Percentiles rank a stretch among this genome's conserved stretches.
These are phyloP conservation scores for Nezara viridula DNA, from an alignment of 2,888 invertebrate genomes.

Conservation along the genomic window DNA sequence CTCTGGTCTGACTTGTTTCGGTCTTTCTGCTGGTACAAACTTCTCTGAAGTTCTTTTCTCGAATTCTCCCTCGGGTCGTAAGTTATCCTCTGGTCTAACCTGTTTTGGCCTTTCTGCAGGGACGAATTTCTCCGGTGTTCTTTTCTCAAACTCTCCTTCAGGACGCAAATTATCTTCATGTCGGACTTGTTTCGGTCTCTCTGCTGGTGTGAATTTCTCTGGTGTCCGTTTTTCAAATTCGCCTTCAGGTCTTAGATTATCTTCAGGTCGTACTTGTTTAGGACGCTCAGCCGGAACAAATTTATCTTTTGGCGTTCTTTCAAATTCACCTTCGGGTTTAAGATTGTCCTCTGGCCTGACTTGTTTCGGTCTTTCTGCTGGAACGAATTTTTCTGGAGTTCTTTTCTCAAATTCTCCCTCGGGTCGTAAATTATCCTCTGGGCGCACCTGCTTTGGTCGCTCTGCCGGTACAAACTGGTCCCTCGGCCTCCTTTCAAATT, in stretches of 20 bases:
- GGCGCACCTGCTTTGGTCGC: constrained; percentile 67
- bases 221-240: constrained; percentile 70
- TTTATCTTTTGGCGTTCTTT: constrained; percentile 63
- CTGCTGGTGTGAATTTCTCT: constrained; percentile 70
- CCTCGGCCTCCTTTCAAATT: constrained; percentile 69
- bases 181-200: constrained; percentile 70
- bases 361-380: constrained; percentile 69
- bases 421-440: constrained; percentile 69
- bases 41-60: constrained; percentile 69
- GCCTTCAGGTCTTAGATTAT: constrained; percentile 67
- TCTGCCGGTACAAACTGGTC: constrained; percentile 65
- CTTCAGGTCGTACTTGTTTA: constrained; percentile 67
- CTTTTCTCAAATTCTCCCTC: constrained; percentile 75
- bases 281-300: constrained; percentile 71
- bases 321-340: constrained; percentile 70
- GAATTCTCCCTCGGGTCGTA: constrained; percentile 69
- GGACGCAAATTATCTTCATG: constrained; percentile 71
- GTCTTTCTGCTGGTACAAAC: constrained; percentile 65
- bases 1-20: constrained; percentile 67
- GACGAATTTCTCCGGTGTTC: constrained; percentile 59
- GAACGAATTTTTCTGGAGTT: constrained; percentile 65
- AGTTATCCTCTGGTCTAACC: constrained; percentile 67
- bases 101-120: constrained; percentile 66
- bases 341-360: constrained; percentile 72
- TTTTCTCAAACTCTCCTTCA: constrained; percentile 73